phyloP scores from a whole-genome alignment of 2,797 vertebrate species.

The Gastrophryne carolinensis region DNA sequence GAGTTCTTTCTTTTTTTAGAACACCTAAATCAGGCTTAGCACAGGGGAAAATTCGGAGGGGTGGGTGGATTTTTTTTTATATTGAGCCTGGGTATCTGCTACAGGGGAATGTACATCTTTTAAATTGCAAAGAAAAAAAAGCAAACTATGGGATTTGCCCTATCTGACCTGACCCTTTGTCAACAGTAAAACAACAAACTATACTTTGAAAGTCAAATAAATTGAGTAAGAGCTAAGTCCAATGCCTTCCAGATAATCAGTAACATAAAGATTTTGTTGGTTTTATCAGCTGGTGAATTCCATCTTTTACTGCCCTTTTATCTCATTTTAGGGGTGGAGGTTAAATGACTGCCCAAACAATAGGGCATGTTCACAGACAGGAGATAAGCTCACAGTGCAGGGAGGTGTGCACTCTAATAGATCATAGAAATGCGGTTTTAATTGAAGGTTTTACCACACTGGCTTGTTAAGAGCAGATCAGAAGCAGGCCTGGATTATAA shows the following conservation, averaged over 20 bases:
- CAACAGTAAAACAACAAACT: background rate
- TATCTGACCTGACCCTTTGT: background rate
- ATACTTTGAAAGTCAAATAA: background rate
- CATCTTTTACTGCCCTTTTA: slow-evolving; percentile 39
- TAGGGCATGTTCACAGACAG: slow-evolving; percentile 1
- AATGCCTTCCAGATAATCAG: background rate
- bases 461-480: background rate
- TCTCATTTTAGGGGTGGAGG: slow-evolving; percentile 41
- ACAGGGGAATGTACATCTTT: too few relatives aligned
- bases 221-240: slow-evolving; percentile 15
- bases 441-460: slow-evolving; percentile 40
- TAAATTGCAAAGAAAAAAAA: background rate
- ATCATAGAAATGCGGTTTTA: slow-evolving; percentile 47
- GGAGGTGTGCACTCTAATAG: slow-evolving; percentile 15
- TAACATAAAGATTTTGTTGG: background rate
- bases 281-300: slow-evolving; percentile 53
- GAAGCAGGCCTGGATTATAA: background rate
- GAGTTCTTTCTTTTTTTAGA: too few relatives aligned
- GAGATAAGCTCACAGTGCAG: slow-evolving; percentile 52
- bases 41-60: too few relatives aligned
- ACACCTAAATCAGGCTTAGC: too few relatives aligned
- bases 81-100: too few relatives aligned
- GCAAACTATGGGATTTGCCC: background rate
- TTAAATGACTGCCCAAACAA: slow-evolving; percentile 56
- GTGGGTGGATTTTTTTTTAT: too few relatives aligned